Base-by-base conservation (phyloP, 2,888 invertebrate species). In the Dicyrtoma fusca region DNA sequence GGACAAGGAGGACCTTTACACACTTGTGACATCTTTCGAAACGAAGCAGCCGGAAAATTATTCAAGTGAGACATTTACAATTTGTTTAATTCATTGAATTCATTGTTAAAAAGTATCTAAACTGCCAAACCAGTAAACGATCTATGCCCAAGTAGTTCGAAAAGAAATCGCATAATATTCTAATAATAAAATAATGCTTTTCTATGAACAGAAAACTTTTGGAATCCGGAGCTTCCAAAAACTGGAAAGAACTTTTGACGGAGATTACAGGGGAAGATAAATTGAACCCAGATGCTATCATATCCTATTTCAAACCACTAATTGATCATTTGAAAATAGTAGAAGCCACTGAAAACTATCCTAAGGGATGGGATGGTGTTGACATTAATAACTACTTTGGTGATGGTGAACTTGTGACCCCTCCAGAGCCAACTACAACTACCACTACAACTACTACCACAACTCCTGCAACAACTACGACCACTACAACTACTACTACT, bases 221-320 rank as follows among this genome's bases (percentile, higher is more conserved):
- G 34, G 65, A 74, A 51, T 66, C 78, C 17, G 82, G 82, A 23
- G 72, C 76, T n/a, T 81, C 81, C 0, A 88, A 87, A 79, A 90
- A 91, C 0, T 92, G 92, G 92, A 90, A 89, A n/a, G 92, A 94
- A 80, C 92, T 92, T 73, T 88, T 97, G 88, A 89, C 92, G 82
- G 87, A 87, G 8, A 86, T 94, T 44, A 94, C 92, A 0, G 93
- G 92, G 79, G 88, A 91, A 49, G 71, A 81, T 26, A 86, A 88
- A 77, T 87, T 95, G 82, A 91, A 91, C 45, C 90, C 92, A 0
- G 88, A 89, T 76, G 87, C 94, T 0, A 86, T 95, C 79, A 85
- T 92, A 42, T 89, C 89, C 83, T 95, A 94, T 82, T 95, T 94
- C 84, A 86, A 90, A 75, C 95, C 94, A 0, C 84, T 95, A 19